Evolutionary conservation across 1,140 invertebrate genomes (phyloP), one percentile per base, ranked within the genome.

Genomic region (Panulirus ornatus): DNA sequence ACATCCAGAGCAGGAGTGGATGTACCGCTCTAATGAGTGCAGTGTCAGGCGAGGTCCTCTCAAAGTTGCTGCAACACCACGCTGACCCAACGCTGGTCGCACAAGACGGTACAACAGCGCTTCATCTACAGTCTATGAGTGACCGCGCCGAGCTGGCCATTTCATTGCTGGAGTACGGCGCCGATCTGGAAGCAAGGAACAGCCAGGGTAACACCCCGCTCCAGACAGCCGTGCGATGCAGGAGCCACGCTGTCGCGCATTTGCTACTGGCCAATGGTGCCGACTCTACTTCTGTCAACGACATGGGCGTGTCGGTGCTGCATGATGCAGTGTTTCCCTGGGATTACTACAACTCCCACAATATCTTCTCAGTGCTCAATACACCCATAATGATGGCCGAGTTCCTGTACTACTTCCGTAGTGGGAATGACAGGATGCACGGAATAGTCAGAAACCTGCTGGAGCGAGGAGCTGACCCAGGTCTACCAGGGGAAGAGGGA

Each of bases 291-390:
- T 36, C 73, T 2, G 30, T 63, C 70, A 92, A 91, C n/a, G 34
- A 78, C 73, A 73, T 42, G 38, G 79, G 90, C 11, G 91, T 88
- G 14, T 70, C 87, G 22, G 44, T 85, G 16, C 66, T 91, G n/a
- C 89, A 92, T 63, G 88, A 92, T 16, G 79, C 88, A 2, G 38
- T 92, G 34, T 27, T 92, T 42, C 81, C 91, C 14, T 92, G 88
- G 88, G 91, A 92, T 47, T 92, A 91, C 63, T 92, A 79, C 84
- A 84, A 84, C 40, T 88, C 91, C 19, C 85, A 84, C 38, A 81
- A 92, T 40, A 82, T 92, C n/a, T 92, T 92, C 85, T 58, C 88
- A 2, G 86, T 70, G 30, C 88, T 92, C 27, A 91, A 91, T 58
- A 92, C 91, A 0, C 89, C 84, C 14, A 47, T 79, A 1, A 73